A percentile compares a stretch with the other conserved stretches of the same genome.
Evolutionary conservation across 2,888 invertebrate species (phyloP).

Genomic region (Drosophila engyochracea): DNA sequence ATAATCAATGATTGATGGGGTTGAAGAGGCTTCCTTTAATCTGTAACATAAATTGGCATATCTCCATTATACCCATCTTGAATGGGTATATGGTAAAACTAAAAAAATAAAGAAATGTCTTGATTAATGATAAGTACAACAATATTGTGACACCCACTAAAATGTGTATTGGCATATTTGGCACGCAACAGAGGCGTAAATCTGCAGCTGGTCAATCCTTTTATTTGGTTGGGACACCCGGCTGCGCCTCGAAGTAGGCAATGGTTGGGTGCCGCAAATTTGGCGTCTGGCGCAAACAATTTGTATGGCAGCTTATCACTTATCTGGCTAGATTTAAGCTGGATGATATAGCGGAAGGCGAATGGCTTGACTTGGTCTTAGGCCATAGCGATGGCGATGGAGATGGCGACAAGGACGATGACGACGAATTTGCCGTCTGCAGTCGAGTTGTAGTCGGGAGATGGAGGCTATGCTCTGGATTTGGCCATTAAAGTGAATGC

Average conservation of each 20-base stretch:
- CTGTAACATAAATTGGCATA: background rate
- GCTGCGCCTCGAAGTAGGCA: slow-evolving; percentile 38
- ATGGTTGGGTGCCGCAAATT: slow-evolving; percentile 32
- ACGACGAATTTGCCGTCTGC: slow-evolving; percentile 1
- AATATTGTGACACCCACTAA: slow-evolving; percentile 1
- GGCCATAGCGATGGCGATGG: background rate
- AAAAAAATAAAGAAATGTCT: background rate
- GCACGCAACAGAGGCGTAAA: slow-evolving; percentile 5
- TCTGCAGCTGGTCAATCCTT: slow-evolving; percentile 46
- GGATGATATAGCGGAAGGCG: background rate
- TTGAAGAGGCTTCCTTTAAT: background rate
- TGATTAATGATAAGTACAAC: background rate
- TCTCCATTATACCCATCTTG: background rate
- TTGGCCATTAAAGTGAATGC: slow-evolving; percentile 60
- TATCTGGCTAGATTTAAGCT: slow-evolving; percentile 59
- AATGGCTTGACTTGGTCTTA: background rate
- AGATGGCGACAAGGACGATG: slow-evolving; percentile 4
- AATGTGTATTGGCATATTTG: slow-evolving; percentile 15
- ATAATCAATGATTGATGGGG: background rate
- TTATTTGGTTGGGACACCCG: slow-evolving; percentile 40
- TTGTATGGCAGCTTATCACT: slow-evolving; percentile 74
- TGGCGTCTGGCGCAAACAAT: slow-evolving; percentile 51
- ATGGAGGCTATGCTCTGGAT: slow-evolving; percentile 53
- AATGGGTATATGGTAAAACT: background rate
- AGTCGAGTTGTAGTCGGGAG: background rate